Conservation (phyloP, 2,888 invertebrate species). For the Leistus spinibarbis region DNA sequence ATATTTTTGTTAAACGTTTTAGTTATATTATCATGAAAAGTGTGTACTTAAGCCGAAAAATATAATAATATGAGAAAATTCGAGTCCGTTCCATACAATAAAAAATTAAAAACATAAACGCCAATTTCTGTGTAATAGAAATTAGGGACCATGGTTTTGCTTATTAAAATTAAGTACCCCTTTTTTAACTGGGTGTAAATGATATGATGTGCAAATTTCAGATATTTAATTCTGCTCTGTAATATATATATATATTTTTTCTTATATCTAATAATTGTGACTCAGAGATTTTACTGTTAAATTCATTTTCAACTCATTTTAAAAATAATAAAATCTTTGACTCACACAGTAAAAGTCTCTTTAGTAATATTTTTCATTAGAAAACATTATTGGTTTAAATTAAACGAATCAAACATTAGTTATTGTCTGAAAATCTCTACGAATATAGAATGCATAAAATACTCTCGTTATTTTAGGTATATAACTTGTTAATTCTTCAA, state of each 20-base stretch:
- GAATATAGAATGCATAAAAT: background rate
- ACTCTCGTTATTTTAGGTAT: background rate
- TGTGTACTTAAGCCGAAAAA: background rate
- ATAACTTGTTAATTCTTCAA: background rate
- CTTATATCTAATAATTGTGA: too few species aligned
- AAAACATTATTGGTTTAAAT: background rate
- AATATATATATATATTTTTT: too few species aligned
- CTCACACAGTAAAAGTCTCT: too few species aligned
- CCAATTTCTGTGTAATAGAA: constrained; percentile 34
- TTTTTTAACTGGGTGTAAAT: background rate
- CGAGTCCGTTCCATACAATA: constrained; percentile 33
- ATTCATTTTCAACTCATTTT: background rate
- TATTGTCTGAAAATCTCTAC: background rate
- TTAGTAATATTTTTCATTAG: too few species aligned
- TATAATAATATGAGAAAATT: background rate
- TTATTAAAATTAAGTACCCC: constrained; percentile 15
- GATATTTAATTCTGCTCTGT: too few species aligned
- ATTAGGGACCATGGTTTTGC: constrained; percentile 33
- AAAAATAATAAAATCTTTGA: background rate
- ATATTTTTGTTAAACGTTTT: background rate
- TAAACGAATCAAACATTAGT: background rate
- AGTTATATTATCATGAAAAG: background rate
- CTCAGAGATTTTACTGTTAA: too few species aligned
- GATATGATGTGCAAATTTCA: too few species aligned
- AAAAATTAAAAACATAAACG: constrained; percentile 26